A percentile compares a stretch with the other conserved stretches of the same genome.
Conservation (phyloP, 2,888 invertebrate genomes). For the Caenorhabditis sp. region DNA sequence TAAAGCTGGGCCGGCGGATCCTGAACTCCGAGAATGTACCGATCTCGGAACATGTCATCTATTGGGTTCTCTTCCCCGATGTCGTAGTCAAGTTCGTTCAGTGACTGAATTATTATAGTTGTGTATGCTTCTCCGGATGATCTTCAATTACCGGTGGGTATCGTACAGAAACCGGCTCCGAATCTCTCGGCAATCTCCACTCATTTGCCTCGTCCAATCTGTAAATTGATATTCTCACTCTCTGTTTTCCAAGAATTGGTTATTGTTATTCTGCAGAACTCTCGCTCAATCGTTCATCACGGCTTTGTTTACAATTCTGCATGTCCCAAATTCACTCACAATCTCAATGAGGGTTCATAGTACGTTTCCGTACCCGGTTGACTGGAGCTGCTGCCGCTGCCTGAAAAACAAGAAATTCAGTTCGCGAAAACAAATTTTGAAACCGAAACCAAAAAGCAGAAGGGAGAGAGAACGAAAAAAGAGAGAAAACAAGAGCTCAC, state of each 20-base stretch:
- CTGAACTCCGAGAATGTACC: constrained; percentile 66
- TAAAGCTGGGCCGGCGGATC: constrained; percentile 65
- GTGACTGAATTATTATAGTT: constrained; percentile 36
- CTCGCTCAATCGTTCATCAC: background rate
- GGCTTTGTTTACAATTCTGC: constrained; percentile 17
- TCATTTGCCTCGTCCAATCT: constrained; percentile 59
- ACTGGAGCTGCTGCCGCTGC: constrained; percentile 46
- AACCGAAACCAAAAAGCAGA: too few relatives aligned
- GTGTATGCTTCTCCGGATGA: background rate
- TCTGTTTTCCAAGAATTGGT: background rate
- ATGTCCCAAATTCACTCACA: constrained; percentile 53
- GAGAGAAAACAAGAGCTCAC: constrained; percentile 20
- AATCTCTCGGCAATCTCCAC: constrained; percentile 53
- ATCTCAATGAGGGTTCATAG: constrained; percentile 63
- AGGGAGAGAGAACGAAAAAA: background rate
- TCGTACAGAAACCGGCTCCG: constrained; percentile 37
- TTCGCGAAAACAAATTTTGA: background rate
- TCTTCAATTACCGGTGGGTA: constrained; percentile 40
- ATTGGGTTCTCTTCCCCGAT: constrained; percentile 61
- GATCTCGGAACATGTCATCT: constrained; percentile 66
- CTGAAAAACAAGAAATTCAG: constrained; percentile 27
- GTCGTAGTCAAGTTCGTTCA: constrained; percentile 55
- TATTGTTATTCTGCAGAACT: constrained; percentile 2
- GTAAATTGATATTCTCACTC: constrained; percentile 9
- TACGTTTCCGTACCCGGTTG: constrained; percentile 64